Evolutionary conservation across 2,888 invertebrate genomes (phyloP).

Genomic region (Agrotis segetum): DNA sequence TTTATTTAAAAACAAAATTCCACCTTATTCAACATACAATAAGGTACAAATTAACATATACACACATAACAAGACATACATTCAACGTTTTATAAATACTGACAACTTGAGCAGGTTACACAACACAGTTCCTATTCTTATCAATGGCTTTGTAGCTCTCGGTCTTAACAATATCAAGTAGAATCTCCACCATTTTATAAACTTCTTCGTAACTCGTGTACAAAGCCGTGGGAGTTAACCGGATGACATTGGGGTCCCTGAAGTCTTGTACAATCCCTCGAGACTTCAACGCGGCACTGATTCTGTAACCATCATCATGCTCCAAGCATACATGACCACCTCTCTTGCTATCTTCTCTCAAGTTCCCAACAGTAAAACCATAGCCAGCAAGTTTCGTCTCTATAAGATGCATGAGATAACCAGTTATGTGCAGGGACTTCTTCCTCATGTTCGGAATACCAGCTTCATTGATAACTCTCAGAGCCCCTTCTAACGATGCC

Average conservation of each 20-base stretch:
- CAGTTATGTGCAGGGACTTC: conserved; percentile 84
- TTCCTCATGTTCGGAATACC: conserved; percentile 78
- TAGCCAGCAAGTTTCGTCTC: conserved; percentile 74
- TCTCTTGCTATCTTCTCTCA: conserved; percentile 75
- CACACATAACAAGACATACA: neutral
- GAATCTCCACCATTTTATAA: conserved; percentile 76
- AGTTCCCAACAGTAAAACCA: conserved; percentile 80
- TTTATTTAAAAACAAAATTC: conserved; percentile 62
- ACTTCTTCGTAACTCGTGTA: conserved; percentile 83
- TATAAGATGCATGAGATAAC: conserved; percentile 82
- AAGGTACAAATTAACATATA: neutral
- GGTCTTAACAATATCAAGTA: conserved; percentile 76
- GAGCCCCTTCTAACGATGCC: conserved; percentile 81
- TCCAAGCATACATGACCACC: conserved; percentile 84
- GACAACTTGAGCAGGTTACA: conserved; percentile 52
- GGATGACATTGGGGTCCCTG: conserved; percentile 81
- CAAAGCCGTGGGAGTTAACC: conserved; percentile 80
- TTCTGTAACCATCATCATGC: conserved; percentile 82
- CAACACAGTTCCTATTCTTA: conserved; percentile 73
- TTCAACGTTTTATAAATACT: conserved; percentile 3
- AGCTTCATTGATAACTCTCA: conserved; percentile 79
- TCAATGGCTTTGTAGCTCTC: conserved; percentile 75
- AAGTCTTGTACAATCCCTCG: conserved; percentile 81
- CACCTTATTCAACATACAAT: neutral
- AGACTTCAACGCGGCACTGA: conserved; percentile 78